phyloP scores from a whole-genome alignment of 2,113 vertebrate genomes.

The Rhagologus leucostigma region DNA sequence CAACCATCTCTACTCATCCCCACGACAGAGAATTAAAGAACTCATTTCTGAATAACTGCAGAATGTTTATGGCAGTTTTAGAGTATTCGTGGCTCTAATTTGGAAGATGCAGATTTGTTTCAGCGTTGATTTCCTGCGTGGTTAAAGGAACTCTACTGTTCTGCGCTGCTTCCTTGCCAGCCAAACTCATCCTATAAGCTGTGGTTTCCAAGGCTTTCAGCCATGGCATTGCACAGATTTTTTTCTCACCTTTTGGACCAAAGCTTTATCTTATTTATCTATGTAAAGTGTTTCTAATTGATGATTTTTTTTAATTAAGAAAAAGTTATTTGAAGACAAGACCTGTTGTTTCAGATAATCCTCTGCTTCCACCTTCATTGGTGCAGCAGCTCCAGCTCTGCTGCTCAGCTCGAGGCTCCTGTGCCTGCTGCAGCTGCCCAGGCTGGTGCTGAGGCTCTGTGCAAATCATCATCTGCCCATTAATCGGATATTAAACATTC shows the following conservation, averaged over 20 bases:
- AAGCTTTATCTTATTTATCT: not conserved
- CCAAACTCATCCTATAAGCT: not conserved
- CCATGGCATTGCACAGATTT: not conserved
- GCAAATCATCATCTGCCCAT: not conserved
- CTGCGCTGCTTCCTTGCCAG: not conserved
- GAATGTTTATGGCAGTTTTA: not conserved
- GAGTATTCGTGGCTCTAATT: not conserved
- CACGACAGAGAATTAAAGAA: not conserved
- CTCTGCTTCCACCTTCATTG: not conserved
- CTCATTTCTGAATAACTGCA: not conserved
- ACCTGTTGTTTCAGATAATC: not conserved
- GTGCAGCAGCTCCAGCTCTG: not conserved
- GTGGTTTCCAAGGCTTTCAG: not conserved
- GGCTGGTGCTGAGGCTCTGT: not conserved
- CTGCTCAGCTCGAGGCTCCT: not conserved
- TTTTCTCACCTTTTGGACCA: not conserved
- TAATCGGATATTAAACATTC: not conserved
- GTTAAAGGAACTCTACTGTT: not conserved
- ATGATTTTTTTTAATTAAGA: not conserved
- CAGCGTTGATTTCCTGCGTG: rapidly evolving
- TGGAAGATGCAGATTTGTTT: not conserved
- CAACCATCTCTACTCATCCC: not conserved
- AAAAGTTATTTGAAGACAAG: not conserved
- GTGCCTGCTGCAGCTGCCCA: not conserved
- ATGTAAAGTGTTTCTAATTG: not conserved